Conservation (phyloP, 2,797 vertebrate species). For the Halcyon leucocephala region DNA sequence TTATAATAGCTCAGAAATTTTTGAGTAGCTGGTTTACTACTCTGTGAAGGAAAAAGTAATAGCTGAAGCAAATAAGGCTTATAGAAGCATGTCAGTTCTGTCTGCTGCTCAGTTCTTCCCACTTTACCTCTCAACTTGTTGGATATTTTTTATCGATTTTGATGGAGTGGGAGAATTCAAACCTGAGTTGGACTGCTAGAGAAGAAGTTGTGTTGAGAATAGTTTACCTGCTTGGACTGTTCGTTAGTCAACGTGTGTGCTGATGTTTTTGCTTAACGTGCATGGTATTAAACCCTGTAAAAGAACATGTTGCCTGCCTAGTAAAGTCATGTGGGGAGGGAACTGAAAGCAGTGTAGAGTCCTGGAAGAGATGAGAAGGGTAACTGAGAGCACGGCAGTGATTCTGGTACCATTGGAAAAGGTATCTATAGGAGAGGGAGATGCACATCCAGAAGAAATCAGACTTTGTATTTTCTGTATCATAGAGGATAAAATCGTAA, state of each 20-base stretch:
- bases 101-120: neutral
- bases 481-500: neutral
- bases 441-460: neutral
- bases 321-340: neutral
- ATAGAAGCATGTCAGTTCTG: neutral
- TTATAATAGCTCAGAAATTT: neutral
- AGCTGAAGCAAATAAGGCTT: neutral
- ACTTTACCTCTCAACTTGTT: neutral
- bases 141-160: neutral
- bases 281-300: neutral
- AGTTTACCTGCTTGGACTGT: neutral
- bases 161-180: neutral
- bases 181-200: neutral
- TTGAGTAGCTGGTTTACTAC: neutral
- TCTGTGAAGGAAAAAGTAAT: neutral
- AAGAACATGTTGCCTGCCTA: neutral
- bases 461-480: neutral
- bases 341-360: neutral
- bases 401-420: neutral
- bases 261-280: neutral
- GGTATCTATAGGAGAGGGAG: neutral
- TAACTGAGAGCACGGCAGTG: neutral
- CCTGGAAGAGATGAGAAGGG: accelerated
- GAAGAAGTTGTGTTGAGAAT: neutral
- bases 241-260: no score